Conservation (phyloP, 37 sponge, comb jelly and placozoan genomes). For the Agelas oroides region DNA sequence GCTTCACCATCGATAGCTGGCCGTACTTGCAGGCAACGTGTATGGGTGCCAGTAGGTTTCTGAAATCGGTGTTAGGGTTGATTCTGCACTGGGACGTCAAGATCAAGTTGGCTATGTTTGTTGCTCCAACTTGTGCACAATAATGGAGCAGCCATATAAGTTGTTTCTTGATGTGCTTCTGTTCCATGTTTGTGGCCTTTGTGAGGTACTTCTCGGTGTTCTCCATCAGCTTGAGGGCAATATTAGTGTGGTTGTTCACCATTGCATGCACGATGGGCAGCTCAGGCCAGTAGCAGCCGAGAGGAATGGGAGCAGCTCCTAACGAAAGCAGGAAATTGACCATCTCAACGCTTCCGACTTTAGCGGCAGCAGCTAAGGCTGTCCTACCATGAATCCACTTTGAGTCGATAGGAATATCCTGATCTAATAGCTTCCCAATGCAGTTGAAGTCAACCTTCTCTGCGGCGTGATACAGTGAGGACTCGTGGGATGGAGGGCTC, state of each 20-base stretch:
- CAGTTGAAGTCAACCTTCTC: constrained; percentile 24
- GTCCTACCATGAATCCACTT: constrained; percentile 76
- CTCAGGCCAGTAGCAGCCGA: constrained; percentile 59
- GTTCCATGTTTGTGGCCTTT: constrained; percentile 18
- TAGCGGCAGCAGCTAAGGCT: constrained; percentile 64
- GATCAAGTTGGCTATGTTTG: constrained; percentile 34
- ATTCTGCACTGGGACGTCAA: constrained; percentile 28
- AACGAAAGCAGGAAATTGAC: constrained; percentile 47
- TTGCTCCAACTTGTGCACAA: constrained; percentile 34
- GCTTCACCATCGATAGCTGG: constrained; percentile 42
- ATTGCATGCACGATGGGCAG: constrained; percentile 60
- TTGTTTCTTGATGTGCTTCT: constrained; percentile 51
- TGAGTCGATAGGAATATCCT: constrained; percentile 41
- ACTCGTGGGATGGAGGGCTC: constrained; percentile 12
- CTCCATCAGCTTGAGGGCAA: constrained; percentile 47
- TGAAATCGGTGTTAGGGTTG: constrained; percentile 41
- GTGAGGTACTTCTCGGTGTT: constrained; percentile 19
- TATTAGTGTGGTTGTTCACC: background rate
- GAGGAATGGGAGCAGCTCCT: constrained; percentile 62
- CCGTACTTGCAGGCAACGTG: constrained; percentile 59
- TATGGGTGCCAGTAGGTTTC: constrained; percentile 45
- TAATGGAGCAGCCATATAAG: constrained; percentile 54
- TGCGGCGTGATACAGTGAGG: constrained; percentile 69
- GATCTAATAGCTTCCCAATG: constrained; percentile 31
- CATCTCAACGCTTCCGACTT: constrained; percentile 37